These are phyloP conservation scores for Agapostemon virescens DNA, from an alignment of 2,888 invertebrate species.

Conservation along the genomic window DNA sequence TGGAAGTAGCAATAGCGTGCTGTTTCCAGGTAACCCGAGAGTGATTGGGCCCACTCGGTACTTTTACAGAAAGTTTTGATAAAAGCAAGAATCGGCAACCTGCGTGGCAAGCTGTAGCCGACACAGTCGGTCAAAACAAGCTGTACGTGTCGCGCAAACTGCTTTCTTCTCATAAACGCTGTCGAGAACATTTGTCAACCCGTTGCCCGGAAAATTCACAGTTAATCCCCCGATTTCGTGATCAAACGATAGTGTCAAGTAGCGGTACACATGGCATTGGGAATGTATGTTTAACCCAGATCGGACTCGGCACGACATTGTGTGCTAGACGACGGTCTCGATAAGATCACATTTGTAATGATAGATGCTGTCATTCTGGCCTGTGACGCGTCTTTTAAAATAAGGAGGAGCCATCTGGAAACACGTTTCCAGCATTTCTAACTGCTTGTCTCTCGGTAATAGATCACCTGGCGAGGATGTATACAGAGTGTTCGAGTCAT, in stretches of 20 bases:
- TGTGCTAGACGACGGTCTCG: conserved; percentile 27
- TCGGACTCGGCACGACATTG: conserved; percentile 31
- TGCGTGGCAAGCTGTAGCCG: background rate
- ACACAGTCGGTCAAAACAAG: background rate
- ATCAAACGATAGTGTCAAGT: conserved; percentile 41
- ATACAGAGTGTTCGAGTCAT: background rate
- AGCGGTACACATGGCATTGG: conserved; percentile 30
- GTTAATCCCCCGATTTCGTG: conserved; percentile 12
- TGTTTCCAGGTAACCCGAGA: background rate
- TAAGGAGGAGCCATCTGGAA: conserved; percentile 5
- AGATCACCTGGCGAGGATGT: background rate
- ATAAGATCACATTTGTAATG: conserved; percentile 42
- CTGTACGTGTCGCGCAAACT: background rate
- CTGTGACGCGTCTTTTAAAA: conserved; percentile 25
- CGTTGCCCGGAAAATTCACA: conserved; percentile 29
- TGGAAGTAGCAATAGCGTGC: background rate
- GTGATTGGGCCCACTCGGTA: background rate
- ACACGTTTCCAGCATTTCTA: background rate
- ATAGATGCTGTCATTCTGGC: conserved; percentile 22
- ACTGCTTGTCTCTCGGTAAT: background rate
- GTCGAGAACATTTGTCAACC: background rate
- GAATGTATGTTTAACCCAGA: conserved; percentile 50
- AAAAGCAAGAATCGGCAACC: background rate
- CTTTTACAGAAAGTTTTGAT: background rate
- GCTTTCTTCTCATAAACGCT: background rate